A percentile compares a stretch with the other conserved stretches of the same genome.
These are phyloP conservation scores for Zaprionus tsacasi DNA, from an alignment of 1,140 invertebrate species.

Conservation along the genomic window DNA sequence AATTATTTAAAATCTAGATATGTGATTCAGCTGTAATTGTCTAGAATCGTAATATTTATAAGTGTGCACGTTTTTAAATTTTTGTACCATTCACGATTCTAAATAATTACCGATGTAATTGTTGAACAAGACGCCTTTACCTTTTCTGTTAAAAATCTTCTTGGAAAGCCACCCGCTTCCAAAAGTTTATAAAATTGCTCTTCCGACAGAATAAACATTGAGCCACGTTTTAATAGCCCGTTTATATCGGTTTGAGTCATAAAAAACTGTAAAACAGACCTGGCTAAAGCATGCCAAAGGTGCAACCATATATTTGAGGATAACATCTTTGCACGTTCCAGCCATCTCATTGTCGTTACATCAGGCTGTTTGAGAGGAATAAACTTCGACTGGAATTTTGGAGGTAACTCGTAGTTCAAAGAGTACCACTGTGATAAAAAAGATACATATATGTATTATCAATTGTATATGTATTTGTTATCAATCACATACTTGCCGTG, in stretches of 20 bases:
- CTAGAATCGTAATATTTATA: too few relatives aligned
- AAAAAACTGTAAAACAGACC: constrained; percentile 88
- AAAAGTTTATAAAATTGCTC: constrained; percentile 89
- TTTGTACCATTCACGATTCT: too few relatives aligned
- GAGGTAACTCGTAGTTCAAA: constrained; percentile 74
- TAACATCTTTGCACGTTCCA: constrained; percentile 88
- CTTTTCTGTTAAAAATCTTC: constrained; percentile 39
- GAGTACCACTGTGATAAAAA: constrained; percentile 87
- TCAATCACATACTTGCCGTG: constrained; percentile 85
- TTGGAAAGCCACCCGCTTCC: constrained; percentile 65
- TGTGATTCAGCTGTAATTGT: background rate
- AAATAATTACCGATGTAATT: background rate
- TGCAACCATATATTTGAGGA: constrained; percentile 89
- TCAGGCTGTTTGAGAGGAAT: constrained; percentile 87
- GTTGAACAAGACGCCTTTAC: constrained; percentile 36
- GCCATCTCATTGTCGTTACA: constrained; percentile 88
- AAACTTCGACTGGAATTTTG: constrained; percentile 85
- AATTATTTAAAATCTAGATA: background rate
- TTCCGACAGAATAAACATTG: constrained; percentile 95
- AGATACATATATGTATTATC: background rate
- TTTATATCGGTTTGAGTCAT: constrained; percentile 92
- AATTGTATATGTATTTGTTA: background rate
- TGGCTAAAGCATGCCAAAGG: constrained; percentile 88
- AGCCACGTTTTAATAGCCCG: constrained; percentile 91
- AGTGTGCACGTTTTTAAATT: too few relatives aligned